These are phyloP conservation scores for Meteorus cinctellus DNA, from an alignment of 2,888 invertebrate genomes.

Conservation along the genomic window DNA sequence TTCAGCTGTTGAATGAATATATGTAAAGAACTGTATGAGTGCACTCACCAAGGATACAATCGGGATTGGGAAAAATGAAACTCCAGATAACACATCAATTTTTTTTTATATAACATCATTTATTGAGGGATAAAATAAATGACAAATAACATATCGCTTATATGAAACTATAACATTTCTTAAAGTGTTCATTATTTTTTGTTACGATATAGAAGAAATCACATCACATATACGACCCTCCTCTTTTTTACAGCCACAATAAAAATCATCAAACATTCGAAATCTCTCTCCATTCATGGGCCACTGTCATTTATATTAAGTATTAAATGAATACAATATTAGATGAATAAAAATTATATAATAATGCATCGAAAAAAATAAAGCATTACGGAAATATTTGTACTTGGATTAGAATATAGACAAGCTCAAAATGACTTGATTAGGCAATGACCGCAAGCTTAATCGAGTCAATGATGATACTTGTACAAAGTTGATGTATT, in stretches of 20 bases:
- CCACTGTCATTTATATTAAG: conserved; percentile 17
- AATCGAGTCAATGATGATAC: conserved; percentile 63
- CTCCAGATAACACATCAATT: conserved; percentile 27
- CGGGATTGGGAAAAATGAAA: conserved; percentile 23
- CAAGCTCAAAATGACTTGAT: conserved; percentile 58
- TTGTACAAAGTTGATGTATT: conserved; percentile 35
- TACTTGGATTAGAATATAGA: conserved; percentile 18
- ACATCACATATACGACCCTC: conserved; percentile 73
- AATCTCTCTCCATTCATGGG: conserved; percentile 46
- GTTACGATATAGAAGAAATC: conserved; percentile 73
- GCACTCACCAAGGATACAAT: background rate
- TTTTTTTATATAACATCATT: conserved; percentile 73
- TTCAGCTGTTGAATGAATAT: conserved; percentile 9
- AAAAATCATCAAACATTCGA: conserved; percentile 24
- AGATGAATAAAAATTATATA: conserved; percentile 12
- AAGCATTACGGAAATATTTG: conserved; percentile 20
- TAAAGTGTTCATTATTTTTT: conserved; percentile 71
- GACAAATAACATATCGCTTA: conserved; percentile 74
- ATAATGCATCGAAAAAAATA: conserved; percentile 12
- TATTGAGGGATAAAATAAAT: conserved; percentile 74
- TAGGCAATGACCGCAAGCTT: conserved; percentile 69
- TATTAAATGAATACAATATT: conserved; percentile 19
- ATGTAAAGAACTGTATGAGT: background rate
- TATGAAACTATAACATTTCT: conserved; percentile 74
- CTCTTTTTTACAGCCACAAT: conserved; percentile 39